These are phyloP conservation scores for Labroides dimidiatus DNA, from an alignment of 2,797 vertebrate genomes.

Conservation along the genomic window DNA sequence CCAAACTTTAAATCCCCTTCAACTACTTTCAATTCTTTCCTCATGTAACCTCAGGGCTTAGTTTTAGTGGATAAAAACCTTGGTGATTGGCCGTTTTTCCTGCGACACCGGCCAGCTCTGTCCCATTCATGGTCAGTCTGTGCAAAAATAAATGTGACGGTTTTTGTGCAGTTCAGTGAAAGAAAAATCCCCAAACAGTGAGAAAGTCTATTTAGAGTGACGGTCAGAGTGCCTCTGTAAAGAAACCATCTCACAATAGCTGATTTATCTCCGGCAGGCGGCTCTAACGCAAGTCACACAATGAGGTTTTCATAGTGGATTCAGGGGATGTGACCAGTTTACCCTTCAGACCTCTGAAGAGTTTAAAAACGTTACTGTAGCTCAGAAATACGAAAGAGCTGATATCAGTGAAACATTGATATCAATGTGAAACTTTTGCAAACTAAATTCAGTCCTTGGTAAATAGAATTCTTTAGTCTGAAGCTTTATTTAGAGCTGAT, in stretches of 20 bases:
- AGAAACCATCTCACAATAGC: constrained; percentile 1
- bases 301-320: not conserved
- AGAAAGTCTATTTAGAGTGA: constrained; percentile 2
- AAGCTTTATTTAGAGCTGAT: not conserved
- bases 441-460: no score
- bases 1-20: not conserved
- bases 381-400: not conserved
- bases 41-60: not conserved
- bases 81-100: not conserved
- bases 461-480: not conserved
- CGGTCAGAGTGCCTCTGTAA: constrained; percentile 18
- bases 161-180: constrained; percentile 2
- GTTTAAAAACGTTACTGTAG: not conserved
- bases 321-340: constrained; percentile 7
- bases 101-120: not conserved
- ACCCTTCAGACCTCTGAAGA: not conserved
- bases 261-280: constrained; percentile 3
- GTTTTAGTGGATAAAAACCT: constrained; percentile 3
- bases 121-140: constrained; percentile 3
- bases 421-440: no score
- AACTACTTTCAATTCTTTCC: not conserved
- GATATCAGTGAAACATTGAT: not conserved
- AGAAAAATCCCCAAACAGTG: not conserved
- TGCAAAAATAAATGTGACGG: not conserved
- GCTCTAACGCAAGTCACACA: constrained; percentile 18